A percentile compares a stretch with the other conserved stretches of the same genome.
phyloP scores from a whole-genome alignment of 2,797 vertebrate species.

The Pampus argenteus region DNA sequence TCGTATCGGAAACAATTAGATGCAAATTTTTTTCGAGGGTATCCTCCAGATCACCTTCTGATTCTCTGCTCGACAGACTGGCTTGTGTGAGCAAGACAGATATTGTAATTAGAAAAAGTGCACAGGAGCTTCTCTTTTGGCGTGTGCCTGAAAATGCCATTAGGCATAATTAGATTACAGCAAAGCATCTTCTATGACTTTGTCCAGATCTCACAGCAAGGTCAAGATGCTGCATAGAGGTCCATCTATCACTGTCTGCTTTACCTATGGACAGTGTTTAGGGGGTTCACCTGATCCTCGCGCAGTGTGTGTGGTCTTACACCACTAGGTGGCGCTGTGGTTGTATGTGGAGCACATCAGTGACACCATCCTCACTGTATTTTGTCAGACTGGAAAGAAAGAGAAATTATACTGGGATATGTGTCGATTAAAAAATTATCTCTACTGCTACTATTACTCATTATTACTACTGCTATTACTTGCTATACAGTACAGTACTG shows the following conservation, averaged over 20 bases:
- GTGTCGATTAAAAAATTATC: not conserved
- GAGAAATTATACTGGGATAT: not conserved
- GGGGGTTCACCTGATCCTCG: not conserved
- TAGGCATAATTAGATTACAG: slow-evolving; percentile 43
- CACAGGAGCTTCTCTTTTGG: slow-evolving; percentile 31
- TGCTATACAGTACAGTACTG: not conserved
- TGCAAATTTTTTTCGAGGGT: slow-evolving; percentile 13
- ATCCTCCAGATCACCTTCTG: slow-evolving; percentile 36
- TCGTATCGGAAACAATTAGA: slow-evolving; percentile 1
- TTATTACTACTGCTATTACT: not conserved
- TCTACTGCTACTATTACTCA: not conserved
- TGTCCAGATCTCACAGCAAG: slow-evolving; percentile 29
- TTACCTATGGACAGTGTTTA: slow-evolving; percentile 5
- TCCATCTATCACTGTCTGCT: slow-evolving; percentile 34
- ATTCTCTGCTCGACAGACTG: slow-evolving; percentile 9
- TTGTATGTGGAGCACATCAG: not conserved
- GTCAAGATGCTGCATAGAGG: slow-evolving; percentile 27
- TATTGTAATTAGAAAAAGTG: slow-evolving; percentile 47
- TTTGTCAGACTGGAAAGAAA: not conserved
- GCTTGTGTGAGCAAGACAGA: slow-evolving; percentile 41
- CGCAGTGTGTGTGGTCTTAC: not conserved
- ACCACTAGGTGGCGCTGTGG: slow-evolving; percentile 61
- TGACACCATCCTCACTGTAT: not conserved
- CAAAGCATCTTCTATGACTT: slow-evolving; percentile 21
- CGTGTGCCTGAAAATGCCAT: slow-evolving; percentile 21